Evolutionary conservation across 2,113 vertebrate species (phyloP), one percentile per base, ranked within the genome.

Genomic region (Lethenteron camtschaticum): DNA sequence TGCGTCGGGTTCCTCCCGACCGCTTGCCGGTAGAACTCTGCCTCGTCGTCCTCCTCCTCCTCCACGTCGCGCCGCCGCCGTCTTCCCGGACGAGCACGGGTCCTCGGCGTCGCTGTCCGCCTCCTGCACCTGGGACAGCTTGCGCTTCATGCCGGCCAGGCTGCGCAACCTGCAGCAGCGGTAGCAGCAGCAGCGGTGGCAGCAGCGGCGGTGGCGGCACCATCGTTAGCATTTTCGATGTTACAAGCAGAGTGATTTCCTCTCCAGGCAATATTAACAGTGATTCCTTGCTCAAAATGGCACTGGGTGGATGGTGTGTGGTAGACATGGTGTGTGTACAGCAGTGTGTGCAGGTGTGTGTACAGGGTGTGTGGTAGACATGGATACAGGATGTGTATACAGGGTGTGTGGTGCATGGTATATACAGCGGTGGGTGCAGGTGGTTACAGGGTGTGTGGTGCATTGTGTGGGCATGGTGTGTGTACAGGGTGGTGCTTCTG

Each of bases 1-100:
- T 78, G 82, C 81, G 1, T 90, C 88, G 0, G 90, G 90, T 24
- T 92, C 88, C 74, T 82, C 70, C 89, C 90, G 5, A 92, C 85
- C 5, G 85, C 84, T 76, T 87, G 84, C 66, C 87, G 82, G 75
- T 87, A 95, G 74, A 92, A 92, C 56, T 95, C 88, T 0, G 78
- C 81, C 9, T 90, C 89, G 1, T 88, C 86, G 2, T 88, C 87
- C 0, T 87, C 84, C 0, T 83, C 83, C 0, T 77, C 74, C 1
- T 75, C 69, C 0, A 56, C 76, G 0, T 3, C 74, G 2, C n/a
- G 8, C 71, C 68, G 10, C 73, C 77, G 2, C 78, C 16, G 79
- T 77, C 2, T 68, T 70, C 0, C 90, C 87, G 0, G 88, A 41
- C 41, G 41, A 41, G 41, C 41, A 41, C 3, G 41, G 87, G 73